Conservation (phyloP, 2,797 vertebrate species). For the Xiphophorus birchmanni region DNA sequence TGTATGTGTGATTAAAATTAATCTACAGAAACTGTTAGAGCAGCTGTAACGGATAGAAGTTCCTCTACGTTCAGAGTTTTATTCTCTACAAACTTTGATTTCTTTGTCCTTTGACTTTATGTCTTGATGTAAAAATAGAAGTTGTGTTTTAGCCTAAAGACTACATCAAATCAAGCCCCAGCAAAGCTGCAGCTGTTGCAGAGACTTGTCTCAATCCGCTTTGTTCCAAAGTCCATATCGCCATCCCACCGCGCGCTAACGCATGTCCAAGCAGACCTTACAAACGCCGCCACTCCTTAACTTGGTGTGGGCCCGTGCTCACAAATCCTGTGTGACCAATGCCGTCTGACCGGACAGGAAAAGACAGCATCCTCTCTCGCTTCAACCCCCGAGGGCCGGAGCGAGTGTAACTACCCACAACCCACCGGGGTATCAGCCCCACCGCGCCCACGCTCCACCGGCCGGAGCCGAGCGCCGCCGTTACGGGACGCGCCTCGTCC, state of each 20-base stretch:
- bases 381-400: conserved; percentile 45
- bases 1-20: not conserved
- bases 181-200: conserved; percentile 52
- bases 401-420: conserved; percentile 69
- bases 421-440: conserved; percentile 67
- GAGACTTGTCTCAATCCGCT: conserved; percentile 70
- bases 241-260: conserved; percentile 52
- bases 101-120: conserved; percentile 29
- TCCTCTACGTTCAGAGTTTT: not conserved
- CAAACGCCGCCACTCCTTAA: conserved; percentile 63
- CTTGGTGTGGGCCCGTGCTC: conserved; percentile 56
- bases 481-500: conserved; percentile 62
- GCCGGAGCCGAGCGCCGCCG: conserved; percentile 42
- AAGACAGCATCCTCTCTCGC: conserved; percentile 44
- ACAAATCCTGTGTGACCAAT: conserved; percentile 66
- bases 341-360: conserved; percentile 62
- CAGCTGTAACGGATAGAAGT: not conserved
- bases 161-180: conserved; percentile 61
- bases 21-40: not conserved
- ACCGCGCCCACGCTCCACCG: conserved; percentile 57
- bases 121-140: conserved; percentile 42
- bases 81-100: conserved; percentile 40
- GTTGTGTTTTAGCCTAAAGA: conserved; percentile 41
- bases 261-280: conserved; percentile 64
- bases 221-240: conserved; percentile 75